Percentiles rank a stretch among this genome's conserved stretches.
Evolutionary conservation across 92 coral and sea anemone genomes (phyloP).

Genomic region (Phymanthus crucifer): DNA sequence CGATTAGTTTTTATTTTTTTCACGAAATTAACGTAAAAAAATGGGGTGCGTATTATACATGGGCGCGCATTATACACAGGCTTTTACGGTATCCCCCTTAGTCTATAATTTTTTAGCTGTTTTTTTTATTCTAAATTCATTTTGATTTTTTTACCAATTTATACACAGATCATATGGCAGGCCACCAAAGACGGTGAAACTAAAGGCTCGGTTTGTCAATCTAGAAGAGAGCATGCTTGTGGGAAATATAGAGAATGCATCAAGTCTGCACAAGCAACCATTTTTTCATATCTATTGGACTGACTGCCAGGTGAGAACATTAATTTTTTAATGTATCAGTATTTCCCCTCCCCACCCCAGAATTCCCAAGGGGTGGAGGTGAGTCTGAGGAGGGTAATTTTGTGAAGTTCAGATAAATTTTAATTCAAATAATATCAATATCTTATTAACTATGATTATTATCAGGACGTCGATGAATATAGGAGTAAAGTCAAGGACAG

Average conservation of each 20-base stretch:
- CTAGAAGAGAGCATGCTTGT: slow-evolving; percentile 72
- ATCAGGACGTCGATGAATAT: slow-evolving; percentile 93
- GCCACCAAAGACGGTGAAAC: slow-evolving; percentile 83
- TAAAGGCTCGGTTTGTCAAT: slow-evolving; percentile 76
- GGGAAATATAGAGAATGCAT: slow-evolving; percentile 81
- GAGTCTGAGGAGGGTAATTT: too few species aligned
- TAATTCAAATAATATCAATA: too few species aligned
- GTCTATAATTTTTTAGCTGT: too few species aligned
- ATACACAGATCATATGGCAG: slow-evolving; percentile 82
- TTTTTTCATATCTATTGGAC: slow-evolving; percentile 96
- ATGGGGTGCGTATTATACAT: too few species aligned
- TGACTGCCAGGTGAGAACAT: slow-evolving; percentile 81
- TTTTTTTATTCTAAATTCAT: too few species aligned
- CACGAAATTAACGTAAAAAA: too few species aligned
- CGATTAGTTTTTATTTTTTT: too few species aligned
- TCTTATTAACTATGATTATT: neutral
- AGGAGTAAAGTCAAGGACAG: slow-evolving; percentile 76
- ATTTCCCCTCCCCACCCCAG: too few species aligned
- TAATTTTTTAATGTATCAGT: neutral
- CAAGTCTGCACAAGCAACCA: slow-evolving; percentile 88
- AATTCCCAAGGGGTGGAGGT: too few species aligned
- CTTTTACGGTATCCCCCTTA: too few species aligned
- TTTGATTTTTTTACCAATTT: neutral
- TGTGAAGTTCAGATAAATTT: too few species aligned
- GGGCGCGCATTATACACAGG: too few species aligned